Base-by-base conservation (phyloP, 2,797 vertebrate species). In the Chaetodon trifasciatus region DNA sequence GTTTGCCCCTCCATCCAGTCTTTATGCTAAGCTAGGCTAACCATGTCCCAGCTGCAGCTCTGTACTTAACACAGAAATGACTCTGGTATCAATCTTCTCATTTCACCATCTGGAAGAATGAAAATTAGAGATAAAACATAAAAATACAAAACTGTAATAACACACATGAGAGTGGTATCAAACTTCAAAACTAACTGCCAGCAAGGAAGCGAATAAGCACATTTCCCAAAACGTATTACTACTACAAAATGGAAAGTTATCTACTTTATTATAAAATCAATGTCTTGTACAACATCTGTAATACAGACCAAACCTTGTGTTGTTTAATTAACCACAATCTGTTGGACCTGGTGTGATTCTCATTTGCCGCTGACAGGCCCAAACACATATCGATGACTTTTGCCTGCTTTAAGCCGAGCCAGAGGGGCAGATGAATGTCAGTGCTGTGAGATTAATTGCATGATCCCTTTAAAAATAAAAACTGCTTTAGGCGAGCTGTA, bases 321-420 rank as follows among this genome's bases (percentile, higher is more conserved):
- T 78, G 37, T 73, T 80, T 83, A 82, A 90, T 82, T 78, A 82
- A 79, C 16, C 16, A 1, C 49, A 55, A 66, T 75, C 58, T 71
- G 74, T 44, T 35, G 53, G 61, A 76, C 61, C 35, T 19, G 4
- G 17, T 53, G 44, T 74, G 75, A 70, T 62, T 72, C 81, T 82
- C 55, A 66, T 65, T 56, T 3, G 15, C 63, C 50, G 50, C 47
- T 76, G 68, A 32, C 74, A 83, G 79, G 35, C 50, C 47, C 19
- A 12, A 72, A 78, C 70, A 53, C 58, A 76, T 58, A 80, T 28
- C 11, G 28, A 78, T 49, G 70, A 37, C 70, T 80, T 85, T 58
- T 60, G 23, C 69, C 68, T 69, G 19, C 55, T 56, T 76, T n/a
- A 28, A 52, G 47, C 60, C 4, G 16, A 64, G 68, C 56, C 53